Base-by-base conservation (phyloP, 2,797 vertebrate species). In the Rhinichthys osculus region DNA sequence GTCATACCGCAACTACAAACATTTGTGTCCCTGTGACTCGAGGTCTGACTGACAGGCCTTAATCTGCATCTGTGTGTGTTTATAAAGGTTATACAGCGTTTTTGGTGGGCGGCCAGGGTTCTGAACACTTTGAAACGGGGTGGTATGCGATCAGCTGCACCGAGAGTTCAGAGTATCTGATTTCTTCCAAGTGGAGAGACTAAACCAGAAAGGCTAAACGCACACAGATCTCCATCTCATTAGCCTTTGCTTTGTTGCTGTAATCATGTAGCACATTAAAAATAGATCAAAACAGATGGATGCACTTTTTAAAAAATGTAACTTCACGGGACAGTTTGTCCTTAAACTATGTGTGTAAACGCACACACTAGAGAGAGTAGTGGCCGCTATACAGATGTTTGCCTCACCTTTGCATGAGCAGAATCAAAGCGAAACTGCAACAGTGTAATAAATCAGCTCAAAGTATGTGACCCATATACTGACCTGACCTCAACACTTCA, bases 141-240 rank as follows among this genome's bases (percentile, higher is more conserved):
- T 38, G 78, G 78, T 54, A 81, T 85, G 84, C 3, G 78, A 62
- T 79, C 83, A 79, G 83, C 66, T 85, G 83, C 13, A 23, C 38
- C 1, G 38, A 85, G 54, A 62, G 69, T 0, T 14, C 44, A 42
- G 54, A 50, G 70, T 71, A 81, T 85, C 84, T 54, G 57, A 52
- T 85, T 85, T 73, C 69, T 85, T 72, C 30, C 67, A 85, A 80
- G 67, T 73, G 81, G 57, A 57, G 50, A 78, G 38, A 70, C 64
- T 38, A 38, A 38, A 38, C 69, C 42, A 23, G 78, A 57, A 35
- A 78, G 66, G 19, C 47, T 42, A 11, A 84, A 42, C 30, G 7
- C 42, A 50, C 44, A 50, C 30, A 13, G 16, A 78, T 79, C 21
- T 74, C 16, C 8, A 27, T 23, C 80, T 79, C 76, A 78, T 78